phyloP scores from a whole-genome alignment of 2,113 vertebrate genomes.

The Haplochromis burtoni region DNA sequence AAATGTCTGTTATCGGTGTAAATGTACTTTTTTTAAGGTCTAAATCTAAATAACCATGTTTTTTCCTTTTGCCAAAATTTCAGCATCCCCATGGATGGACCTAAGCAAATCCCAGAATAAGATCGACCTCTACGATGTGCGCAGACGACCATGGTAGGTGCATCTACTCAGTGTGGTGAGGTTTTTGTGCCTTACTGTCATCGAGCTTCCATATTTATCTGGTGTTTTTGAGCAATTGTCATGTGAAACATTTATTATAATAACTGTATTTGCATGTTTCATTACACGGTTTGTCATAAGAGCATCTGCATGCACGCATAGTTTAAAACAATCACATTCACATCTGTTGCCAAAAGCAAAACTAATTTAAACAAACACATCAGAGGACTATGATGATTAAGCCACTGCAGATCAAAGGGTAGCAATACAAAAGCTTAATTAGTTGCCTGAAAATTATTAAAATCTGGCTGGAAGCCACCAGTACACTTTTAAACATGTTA shows the following conservation, averaged over 20 bases:
- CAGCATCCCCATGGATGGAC: constrained; percentile 93
- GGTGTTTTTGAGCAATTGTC: neutral
- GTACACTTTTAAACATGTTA: neutral
- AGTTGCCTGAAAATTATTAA: constrained; percentile 3
- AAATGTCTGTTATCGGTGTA: neutral
- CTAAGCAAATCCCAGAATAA: constrained; percentile 80
- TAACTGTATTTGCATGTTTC: neutral
- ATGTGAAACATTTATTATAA: neutral
- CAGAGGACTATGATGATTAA: neutral
- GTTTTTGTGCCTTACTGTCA: neutral
- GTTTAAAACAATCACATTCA: neutral
- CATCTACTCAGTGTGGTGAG: neutral
- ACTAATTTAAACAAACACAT: neutral
- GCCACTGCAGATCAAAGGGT: constrained; percentile 1
- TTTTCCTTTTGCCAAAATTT: neutral
- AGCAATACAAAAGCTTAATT: constrained; percentile 16
- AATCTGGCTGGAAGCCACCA: constrained; percentile 8
- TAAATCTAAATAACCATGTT: neutral
- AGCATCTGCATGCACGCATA: neutral
- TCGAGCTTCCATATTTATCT: neutral
- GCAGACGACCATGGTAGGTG: constrained; percentile 90
- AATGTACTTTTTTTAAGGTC: neutral
- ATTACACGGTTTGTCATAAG: neutral
- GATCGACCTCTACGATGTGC: constrained; percentile 96
- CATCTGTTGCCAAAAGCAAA: neutral